These are phyloP conservation scores for Odontocolon sp. DNA, from an alignment of 2,888 invertebrate genomes.

Conservation along the genomic window DNA sequence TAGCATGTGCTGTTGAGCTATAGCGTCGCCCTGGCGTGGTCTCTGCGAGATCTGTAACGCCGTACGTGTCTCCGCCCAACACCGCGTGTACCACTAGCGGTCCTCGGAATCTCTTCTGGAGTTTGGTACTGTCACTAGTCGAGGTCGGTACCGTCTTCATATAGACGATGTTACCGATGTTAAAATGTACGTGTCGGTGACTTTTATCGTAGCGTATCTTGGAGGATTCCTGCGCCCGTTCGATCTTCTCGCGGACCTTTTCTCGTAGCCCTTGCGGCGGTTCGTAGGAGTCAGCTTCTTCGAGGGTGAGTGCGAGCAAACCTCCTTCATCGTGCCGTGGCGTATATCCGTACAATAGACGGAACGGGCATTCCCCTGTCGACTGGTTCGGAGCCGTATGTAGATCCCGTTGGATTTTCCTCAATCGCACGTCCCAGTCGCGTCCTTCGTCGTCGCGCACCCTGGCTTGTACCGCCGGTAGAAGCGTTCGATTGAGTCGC, in stretches of 20 bases:
- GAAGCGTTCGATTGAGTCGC: slow-evolving; percentile 46
- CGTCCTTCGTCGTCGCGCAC: slow-evolving; percentile 36
- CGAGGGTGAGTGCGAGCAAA: neutral
- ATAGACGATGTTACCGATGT: slow-evolving; percentile 16
- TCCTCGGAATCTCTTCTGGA: neutral
- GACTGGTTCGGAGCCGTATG: slow-evolving; percentile 55
- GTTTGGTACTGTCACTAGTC: slow-evolving; percentile 8
- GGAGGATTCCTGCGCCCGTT: neutral
- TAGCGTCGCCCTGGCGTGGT: neutral
- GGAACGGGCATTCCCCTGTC: slow-evolving; percentile 55
- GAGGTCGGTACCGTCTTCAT: neutral
- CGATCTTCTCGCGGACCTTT: neutral
- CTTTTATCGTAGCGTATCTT: slow-evolving; percentile 14
- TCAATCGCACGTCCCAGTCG: slow-evolving; percentile 10
- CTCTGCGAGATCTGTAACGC: neutral
- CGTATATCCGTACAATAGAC: slow-evolving; percentile 45
- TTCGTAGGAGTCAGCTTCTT: neutral
- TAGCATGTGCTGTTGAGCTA: neutral
- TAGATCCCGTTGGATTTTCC: slow-evolving; percentile 50
- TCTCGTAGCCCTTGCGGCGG: neutral
- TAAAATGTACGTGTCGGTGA: neutral
- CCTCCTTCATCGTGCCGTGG: neutral
- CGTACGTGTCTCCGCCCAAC: neutral
- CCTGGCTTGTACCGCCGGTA: slow-evolving; percentile 36
- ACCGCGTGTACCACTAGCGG: neutral